Evolutionary conservation across 2,888 invertebrate species (phyloP).

Genomic region (Periphyllus acericola): DNA sequence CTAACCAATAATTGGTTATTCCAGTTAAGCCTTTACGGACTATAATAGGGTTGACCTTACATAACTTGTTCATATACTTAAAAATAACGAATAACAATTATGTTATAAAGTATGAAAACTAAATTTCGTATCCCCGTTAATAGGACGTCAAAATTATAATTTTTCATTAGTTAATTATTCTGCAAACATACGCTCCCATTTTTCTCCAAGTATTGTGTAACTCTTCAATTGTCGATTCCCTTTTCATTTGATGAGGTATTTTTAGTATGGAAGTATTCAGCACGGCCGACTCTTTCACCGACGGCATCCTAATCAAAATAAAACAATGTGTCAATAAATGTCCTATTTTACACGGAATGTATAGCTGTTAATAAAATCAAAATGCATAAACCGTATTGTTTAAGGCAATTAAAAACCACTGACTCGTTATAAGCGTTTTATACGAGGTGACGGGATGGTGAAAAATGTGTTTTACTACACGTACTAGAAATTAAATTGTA

Average conservation of each 20-base stretch:
- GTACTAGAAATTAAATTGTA: background rate
- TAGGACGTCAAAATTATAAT: background rate
- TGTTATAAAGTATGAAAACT: background rate
- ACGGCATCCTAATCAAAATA: slow-evolving; percentile 50
- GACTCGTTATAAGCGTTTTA: background rate
- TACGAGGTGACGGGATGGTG: background rate
- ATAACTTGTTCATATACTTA: too few species aligned
- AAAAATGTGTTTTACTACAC: background rate
- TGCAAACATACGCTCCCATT: slow-evolving; percentile 66
- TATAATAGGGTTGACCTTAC: too few species aligned
- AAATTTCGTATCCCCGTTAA: background rate
- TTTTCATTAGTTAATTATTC: background rate
- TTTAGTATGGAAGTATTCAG: slow-evolving; percentile 36
- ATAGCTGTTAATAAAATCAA: background rate
- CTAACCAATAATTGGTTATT: too few species aligned
- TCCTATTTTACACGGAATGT: slow-evolving; percentile 15
- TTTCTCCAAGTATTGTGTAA: slow-evolving; percentile 66
- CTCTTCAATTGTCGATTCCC: slow-evolving; percentile 66
- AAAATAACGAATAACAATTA: background rate
- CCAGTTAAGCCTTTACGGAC: too few species aligned
- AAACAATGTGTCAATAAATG: slow-evolving; percentile 27
- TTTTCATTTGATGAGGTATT: slow-evolving; percentile 64
- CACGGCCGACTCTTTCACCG: background rate
- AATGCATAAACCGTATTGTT: slow-evolving; percentile 1
- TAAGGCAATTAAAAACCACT: background rate